Evolutionary conservation across 1,140 invertebrate genomes (phyloP).

Genomic region (Limonius californicus): DNA sequence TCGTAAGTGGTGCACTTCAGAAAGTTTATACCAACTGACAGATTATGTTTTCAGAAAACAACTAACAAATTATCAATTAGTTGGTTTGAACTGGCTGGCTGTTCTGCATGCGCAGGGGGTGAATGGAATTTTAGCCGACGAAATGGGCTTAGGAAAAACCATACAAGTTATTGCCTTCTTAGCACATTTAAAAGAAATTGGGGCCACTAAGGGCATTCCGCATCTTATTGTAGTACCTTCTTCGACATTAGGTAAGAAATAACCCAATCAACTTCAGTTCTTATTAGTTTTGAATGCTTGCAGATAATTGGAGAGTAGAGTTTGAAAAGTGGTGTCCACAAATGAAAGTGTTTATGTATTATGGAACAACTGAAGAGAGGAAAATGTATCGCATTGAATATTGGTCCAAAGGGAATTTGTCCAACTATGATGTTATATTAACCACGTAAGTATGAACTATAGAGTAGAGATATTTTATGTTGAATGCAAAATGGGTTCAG

Average conservation of each 20-base stretch:
- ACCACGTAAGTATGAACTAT: constrained; percentile 64
- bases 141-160: constrained; percentile 90
- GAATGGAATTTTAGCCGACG: constrained; percentile 91
- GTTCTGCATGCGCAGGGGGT: constrained; percentile 85
- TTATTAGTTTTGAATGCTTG: background rate
- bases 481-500: background rate
- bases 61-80: constrained; percentile 85
- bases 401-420: constrained; percentile 64
- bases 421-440: constrained; percentile 77
- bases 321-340: constrained; percentile 80
- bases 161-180: constrained; percentile 88
- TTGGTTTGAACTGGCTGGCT: constrained; percentile 91
- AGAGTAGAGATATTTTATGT: background rate
- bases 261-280: too few relatives aligned
- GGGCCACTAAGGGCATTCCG: constrained; percentile 56
- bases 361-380: constrained; percentile 82
- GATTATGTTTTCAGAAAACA: constrained; percentile 52
- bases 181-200: constrained; percentile 74
- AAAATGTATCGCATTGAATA: constrained; percentile 71
- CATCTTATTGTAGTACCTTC: constrained; percentile 91
- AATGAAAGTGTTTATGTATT: constrained; percentile 79
- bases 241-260: constrained; percentile 82
- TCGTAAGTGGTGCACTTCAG: constrained; percentile 47
- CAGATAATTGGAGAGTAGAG: constrained; percentile 88
- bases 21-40: background rate